Evolutionary conservation across 2,888 invertebrate genomes (phyloP).

Genomic region (Caradrina kadenii): DNA sequence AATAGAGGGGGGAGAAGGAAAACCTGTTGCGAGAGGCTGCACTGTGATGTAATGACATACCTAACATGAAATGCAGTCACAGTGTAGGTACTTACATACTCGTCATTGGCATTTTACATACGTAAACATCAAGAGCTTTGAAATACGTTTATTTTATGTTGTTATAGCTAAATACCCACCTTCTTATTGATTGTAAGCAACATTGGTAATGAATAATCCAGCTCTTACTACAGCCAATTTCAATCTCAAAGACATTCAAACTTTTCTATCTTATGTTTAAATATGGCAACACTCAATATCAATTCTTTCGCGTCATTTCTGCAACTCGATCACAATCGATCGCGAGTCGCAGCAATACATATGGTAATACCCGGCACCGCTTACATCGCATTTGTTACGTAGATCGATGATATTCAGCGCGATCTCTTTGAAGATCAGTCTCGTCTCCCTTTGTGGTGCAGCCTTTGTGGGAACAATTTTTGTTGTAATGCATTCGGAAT

Average conservation of each 20-base stretch:
- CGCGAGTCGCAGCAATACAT: slow-evolving; percentile 55
- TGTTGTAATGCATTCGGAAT: slow-evolving; percentile 52
- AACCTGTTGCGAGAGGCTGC: slow-evolving; percentile 26
- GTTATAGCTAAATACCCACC: neutral
- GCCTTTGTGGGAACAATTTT: slow-evolving; percentile 54
- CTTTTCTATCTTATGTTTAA: neutral
- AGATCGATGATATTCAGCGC: slow-evolving; percentile 56
- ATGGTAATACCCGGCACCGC: slow-evolving; percentile 62
- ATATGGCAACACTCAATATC: slow-evolving; percentile 11
- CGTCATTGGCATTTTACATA: no score
- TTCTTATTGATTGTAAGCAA: neutral
- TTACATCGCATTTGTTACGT: slow-evolving; percentile 62
- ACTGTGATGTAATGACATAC: neutral
- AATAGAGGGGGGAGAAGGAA: neutral
- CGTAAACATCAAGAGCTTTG: no score
- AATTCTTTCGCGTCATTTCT: slow-evolving; percentile 36
- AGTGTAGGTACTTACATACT: no score
- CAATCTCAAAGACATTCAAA: neutral
- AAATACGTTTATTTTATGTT: no score
- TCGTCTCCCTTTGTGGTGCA: slow-evolving; percentile 52
- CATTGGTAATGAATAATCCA: neutral
- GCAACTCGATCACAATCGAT: slow-evolving; percentile 58
- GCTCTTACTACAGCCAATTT: neutral
- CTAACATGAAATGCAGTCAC: no score
- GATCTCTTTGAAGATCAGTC: slow-evolving; percentile 63